Conservation (phyloP, 1,140 invertebrate species). For the Drosophila erecta region DNA sequence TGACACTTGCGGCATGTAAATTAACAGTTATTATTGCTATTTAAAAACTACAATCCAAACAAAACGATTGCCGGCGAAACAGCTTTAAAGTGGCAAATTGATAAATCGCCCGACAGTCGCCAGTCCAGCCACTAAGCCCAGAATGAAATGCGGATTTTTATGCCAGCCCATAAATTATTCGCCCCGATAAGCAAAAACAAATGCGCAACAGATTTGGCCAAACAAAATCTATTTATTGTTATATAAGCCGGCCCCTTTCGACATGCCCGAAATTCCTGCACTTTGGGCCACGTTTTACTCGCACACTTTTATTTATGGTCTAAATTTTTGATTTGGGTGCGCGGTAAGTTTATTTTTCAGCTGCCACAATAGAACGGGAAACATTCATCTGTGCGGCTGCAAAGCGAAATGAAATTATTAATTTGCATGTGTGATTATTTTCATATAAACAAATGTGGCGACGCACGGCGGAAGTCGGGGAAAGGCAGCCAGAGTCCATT, state of each 20-base stretch:
- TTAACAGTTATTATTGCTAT: constrained; percentile 72
- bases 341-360: constrained; percentile 18
- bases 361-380: constrained; percentile 20
- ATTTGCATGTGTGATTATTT: constrained; percentile 82
- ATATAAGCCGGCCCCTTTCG: constrained; percentile 35
- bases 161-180: constrained; percentile 71
- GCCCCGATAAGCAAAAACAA: constrained; percentile 63
- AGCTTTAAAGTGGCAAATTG: constrained; percentile 76
- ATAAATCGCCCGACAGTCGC: constrained; percentile 58
- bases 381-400: constrained; percentile 10
- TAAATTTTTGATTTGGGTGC: constrained; percentile 66
- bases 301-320: constrained; percentile 71
- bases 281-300: constrained; percentile 28
- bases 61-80: constrained; percentile 20
- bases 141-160: constrained; percentile 55
- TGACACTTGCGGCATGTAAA: constrained; percentile 79
- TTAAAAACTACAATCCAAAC: constrained; percentile 44
- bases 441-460: constrained; percentile 63
- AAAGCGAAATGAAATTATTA: constrained; percentile 74
- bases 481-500: constrained; percentile 38
- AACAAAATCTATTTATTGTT: constrained; percentile 68
- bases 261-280: constrained; percentile 7
- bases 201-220: constrained; percentile 73
- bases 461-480: neutral
- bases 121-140: constrained; percentile 51